Percentiles rank a stretch among this genome's conserved stretches.
These are phyloP conservation scores for Lophotis ruficrista DNA, from an alignment of 2,113 vertebrate species.

Conservation along the genomic window DNA sequence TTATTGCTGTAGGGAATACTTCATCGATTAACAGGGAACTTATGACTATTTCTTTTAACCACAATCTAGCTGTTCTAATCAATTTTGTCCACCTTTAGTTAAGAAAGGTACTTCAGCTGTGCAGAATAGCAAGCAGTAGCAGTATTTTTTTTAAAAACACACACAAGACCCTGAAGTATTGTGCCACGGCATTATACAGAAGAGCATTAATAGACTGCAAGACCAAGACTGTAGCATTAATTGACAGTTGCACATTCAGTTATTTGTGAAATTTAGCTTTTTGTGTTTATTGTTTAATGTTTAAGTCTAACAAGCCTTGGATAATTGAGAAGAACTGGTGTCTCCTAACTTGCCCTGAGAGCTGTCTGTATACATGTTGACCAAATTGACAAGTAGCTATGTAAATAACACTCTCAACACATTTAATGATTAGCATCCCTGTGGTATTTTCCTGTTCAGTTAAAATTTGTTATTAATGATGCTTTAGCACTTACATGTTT, in stretches of 20 bases:
- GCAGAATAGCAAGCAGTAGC: neutral
- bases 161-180: neutral
- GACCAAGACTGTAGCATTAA: neutral
- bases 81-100: conserved; percentile 6
- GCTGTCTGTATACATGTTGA: neutral
- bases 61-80: neutral
- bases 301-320: neutral
- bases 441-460: neutral
- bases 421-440: neutral
- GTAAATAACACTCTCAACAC: neutral
- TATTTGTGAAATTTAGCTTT: neutral
- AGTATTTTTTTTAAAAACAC: neutral
- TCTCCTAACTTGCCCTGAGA: neutral
- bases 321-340: neutral
- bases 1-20: neutral
- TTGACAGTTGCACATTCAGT: neutral
- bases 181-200: neutral
- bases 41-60: conserved; percentile 26
- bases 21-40: conserved; percentile 15
- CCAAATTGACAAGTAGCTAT: neutral
- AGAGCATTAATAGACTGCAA: neutral
- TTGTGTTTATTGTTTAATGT: neutral
- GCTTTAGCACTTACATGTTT: neutral
- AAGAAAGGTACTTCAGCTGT: neutral
- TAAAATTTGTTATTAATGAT: neutral